These are phyloP conservation scores for Barbus barbus DNA, from an alignment of 2,113 vertebrate species.

Conservation along the genomic window DNA sequence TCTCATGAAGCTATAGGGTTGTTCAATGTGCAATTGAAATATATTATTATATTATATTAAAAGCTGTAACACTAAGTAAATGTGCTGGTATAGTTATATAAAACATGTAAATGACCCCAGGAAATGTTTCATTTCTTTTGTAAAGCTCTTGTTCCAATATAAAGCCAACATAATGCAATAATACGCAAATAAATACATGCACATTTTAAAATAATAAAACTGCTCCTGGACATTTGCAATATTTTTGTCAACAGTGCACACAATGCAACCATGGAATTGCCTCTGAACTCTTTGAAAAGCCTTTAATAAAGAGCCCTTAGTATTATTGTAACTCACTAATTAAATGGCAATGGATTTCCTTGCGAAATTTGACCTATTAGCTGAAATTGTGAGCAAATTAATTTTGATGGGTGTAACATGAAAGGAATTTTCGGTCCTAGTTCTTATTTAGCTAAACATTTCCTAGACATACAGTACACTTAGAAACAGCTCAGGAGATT, in stretches of 20 bases:
- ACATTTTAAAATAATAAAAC: constrained; percentile 27
- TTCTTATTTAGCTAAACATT: too few species aligned
- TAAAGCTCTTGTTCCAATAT: constrained; percentile 29
- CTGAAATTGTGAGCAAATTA: neutral
- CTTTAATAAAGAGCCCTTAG: constrained; percentile 9
- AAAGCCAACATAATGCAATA: constrained; percentile 29
- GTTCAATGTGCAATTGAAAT: neutral
- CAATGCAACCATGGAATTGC: constrained; percentile 11
- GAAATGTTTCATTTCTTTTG: constrained; percentile 24
- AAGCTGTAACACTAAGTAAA: neutral
- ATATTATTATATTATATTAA: too few species aligned
- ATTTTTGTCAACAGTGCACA: constrained; percentile 38
- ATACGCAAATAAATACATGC: constrained; percentile 10
- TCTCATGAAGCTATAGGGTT: neutral
- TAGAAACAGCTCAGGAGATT: too few species aligned
- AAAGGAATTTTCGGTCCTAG: too few species aligned
- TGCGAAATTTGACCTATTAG: constrained; percentile 4
- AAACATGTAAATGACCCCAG: neutral
- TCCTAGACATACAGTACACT: too few species aligned
- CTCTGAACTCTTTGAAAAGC: neutral
- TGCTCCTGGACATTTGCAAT: constrained; percentile 27
- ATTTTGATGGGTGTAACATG: neutral
- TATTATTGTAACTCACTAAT: constrained; percentile 1
- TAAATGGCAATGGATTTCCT: neutral
- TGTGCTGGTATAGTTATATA: neutral